Conservation (phyloP, 2,113 vertebrate species). For the Anguilla japonica region DNA sequence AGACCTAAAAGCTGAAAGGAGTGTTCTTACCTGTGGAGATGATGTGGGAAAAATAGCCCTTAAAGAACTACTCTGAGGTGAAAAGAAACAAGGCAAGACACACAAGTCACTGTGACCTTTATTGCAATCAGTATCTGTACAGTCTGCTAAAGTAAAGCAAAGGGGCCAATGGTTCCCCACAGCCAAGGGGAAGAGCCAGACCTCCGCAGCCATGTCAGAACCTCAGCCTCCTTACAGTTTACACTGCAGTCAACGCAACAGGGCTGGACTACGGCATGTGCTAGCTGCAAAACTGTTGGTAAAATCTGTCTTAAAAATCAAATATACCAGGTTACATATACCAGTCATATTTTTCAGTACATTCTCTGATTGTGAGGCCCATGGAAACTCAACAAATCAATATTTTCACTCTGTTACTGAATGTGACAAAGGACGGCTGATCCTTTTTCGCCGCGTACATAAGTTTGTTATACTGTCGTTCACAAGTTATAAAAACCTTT, state of each 20-base stretch:
- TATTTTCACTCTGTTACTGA: background rate
- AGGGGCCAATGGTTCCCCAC: background rate
- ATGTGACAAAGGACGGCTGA: background rate
- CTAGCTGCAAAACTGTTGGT: background rate
- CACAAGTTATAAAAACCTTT: background rate
- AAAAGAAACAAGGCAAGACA: background rate
- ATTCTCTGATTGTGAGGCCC: background rate
- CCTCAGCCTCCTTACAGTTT: too few species aligned
- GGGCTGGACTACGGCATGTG: too few species aligned
- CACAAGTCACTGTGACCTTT: slow-evolving; percentile 1
- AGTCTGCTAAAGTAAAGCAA: background rate
- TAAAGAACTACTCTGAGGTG: background rate
- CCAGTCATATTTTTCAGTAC: background rate
- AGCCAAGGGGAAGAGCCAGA: background rate
- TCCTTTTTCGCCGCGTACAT: background rate
- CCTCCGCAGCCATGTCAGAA: background rate
- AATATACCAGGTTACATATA: background rate
- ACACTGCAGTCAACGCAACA: too few species aligned
- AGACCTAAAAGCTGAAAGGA: background rate
- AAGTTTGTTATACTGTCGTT: background rate
- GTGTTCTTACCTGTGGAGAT: background rate
- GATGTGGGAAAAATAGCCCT: too few species aligned
- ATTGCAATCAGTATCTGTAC: background rate
- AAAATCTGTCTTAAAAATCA: background rate
- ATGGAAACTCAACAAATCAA: background rate